Evolutionary conservation across 1,140 invertebrate genomes (phyloP), one percentile per base, ranked within the genome.

Genomic region (Drosophila rhopaloa): DNA sequence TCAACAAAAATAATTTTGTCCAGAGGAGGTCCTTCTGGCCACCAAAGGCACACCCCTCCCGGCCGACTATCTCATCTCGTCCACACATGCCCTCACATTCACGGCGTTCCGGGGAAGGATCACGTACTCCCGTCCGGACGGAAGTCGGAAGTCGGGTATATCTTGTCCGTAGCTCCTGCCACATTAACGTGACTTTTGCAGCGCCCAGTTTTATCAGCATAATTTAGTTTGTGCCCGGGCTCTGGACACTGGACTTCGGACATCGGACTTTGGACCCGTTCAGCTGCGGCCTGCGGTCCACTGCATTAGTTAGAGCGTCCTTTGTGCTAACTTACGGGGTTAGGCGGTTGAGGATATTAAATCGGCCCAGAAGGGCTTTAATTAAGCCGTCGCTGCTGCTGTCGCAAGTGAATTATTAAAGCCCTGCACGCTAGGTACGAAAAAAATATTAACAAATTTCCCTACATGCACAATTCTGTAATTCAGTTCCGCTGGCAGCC

Each of bases 191-290:
- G 84, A 88, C 84, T 88, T 88, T 71, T 80, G 71, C 68, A 76
- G 75, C 57, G 56, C 57, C 65, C 74, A 66, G 84, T 86, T 85
- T 88, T 88, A 88, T 88, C 84, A 90, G 77, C 80, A 89, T 88
- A 88, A 88, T 84, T 88, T 90, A 88, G 84, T 71, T 78, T 89
- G 85, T 61, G 65, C 27, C 65, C 77, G 48, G 61, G 66, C 48
- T 11, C 14, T 13, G 60, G 60, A 65, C 65, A 27, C 10, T 4
- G 59, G 59, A 37, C 63, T 29, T 41, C 19, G 59, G 59, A 37
- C 65, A 14, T 43, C 19, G 65, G 59, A 68, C 61, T 44, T 37
- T 1, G 38, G 47, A 53, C 58, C 76, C 76, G 57, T 83, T 62
- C 61, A 71, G 61, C 53, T 67, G 77, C 29, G 77, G 81, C 73